A percentile compares a stretch with the other conserved stretches of the same genome.
phyloP scores from a whole-genome alignment of 2,888 invertebrate species.

The Pasiphila rectangulata region DNA sequence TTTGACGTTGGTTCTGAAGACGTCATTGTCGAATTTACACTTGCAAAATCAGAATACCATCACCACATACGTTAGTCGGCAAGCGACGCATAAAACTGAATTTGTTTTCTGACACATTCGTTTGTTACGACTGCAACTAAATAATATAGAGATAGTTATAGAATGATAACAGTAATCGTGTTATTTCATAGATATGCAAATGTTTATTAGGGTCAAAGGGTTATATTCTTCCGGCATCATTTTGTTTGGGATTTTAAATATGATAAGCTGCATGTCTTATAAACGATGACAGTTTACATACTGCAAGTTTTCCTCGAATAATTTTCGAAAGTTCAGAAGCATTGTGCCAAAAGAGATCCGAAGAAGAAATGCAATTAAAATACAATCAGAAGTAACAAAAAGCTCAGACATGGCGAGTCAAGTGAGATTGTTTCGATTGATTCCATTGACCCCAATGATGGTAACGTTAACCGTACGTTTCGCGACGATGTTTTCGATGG shows the following conservation, averaged over 20 bases:
- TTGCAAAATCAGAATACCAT: constrained; percentile 24
- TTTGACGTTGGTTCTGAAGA: constrained; percentile 37
- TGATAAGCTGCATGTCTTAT: neutral
- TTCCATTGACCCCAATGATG: constrained; percentile 62
- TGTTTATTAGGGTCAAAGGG: constrained; percentile 56
- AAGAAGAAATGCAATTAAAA: constrained; percentile 30
- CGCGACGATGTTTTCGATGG: constrained; percentile 53
- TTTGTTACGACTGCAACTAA: constrained; percentile 31
- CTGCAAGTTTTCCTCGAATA: constrained; percentile 17
- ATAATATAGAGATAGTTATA: constrained; percentile 36
- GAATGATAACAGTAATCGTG: constrained; percentile 42
- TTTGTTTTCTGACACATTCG: constrained; percentile 17
- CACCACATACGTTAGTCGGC: constrained; percentile 13
- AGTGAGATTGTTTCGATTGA: constrained; percentile 46
- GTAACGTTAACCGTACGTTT: constrained; percentile 42
- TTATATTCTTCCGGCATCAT: constrained; percentile 47
- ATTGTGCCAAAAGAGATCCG: constrained; percentile 26
- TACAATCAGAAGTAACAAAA: constrained; percentile 29
- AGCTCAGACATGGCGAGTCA: constrained; percentile 21
- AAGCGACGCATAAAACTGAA: constrained; percentile 19
- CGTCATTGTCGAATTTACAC: constrained; percentile 40
- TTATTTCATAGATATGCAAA: constrained; percentile 44
- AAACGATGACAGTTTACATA: constrained; percentile 4
- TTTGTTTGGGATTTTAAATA: neutral
- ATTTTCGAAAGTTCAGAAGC: constrained; percentile 29